Conservation (phyloP, 2,797 vertebrate species). For the Decapterus maruadsi region DNA sequence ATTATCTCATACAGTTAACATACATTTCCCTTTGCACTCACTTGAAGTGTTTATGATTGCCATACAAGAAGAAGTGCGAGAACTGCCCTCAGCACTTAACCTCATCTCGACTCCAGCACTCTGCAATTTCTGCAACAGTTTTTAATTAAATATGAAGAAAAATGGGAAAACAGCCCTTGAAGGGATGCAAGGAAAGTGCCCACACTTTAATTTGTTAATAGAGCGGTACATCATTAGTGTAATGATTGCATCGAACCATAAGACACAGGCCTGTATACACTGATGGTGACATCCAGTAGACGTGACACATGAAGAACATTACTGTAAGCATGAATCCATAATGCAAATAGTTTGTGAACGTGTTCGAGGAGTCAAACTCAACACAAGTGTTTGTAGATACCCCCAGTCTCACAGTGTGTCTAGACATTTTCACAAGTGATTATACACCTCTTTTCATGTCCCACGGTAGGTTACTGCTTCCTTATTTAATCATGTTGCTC, state of each 20-base stretch:
- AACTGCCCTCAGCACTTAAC: conserved; percentile 77
- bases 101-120: conserved; percentile 65
- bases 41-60: conserved; percentile 78
- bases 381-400: conserved; percentile 38
- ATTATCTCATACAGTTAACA: conserved; percentile 74
- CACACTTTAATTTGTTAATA: conserved; percentile 81
- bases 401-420: conserved; percentile 32
- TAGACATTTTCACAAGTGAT: conserved; percentile 61
- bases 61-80: conserved; percentile 72
- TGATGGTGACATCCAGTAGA: conserved; percentile 54
- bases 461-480: conserved; percentile 59
- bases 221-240: conserved; percentile 72
- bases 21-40: conserved; percentile 75
- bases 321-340: conserved; percentile 53
- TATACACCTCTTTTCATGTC: conserved; percentile 65
- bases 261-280: conserved; percentile 59
- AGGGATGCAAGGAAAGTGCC: conserved; percentile 64
- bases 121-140: conserved; percentile 75
- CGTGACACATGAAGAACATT: conserved; percentile 43
- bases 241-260: conserved; percentile 68
- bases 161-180: conserved; percentile 78
- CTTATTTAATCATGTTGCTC: conserved; percentile 73
- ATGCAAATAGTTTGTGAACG: conserved; percentile 37
- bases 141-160: conserved; percentile 82
- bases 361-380: conserved; percentile 29